Evolutionary conservation across 2,113 vertebrate genomes (phyloP).

Genomic region (Hymenochirus boettgeri): DNA sequence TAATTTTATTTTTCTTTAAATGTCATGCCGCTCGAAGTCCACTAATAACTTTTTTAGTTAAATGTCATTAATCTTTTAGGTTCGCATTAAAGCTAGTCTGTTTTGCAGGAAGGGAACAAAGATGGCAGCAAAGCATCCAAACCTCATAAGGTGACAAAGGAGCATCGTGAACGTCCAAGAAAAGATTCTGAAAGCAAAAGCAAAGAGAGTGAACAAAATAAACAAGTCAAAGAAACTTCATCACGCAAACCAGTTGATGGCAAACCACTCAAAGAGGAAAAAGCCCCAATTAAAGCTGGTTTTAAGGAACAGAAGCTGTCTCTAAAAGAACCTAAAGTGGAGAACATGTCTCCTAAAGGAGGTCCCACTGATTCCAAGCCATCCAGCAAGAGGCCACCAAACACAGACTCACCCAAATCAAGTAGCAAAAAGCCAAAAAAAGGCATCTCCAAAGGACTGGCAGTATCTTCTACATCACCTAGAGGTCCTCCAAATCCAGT

Average conservation of each 20-base stretch:
- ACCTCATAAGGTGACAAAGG: constrained; percentile 89
- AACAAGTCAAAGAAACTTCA: constrained; percentile 43
- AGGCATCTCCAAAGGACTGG: constrained; percentile 79
- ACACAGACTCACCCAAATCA: constrained; percentile 87
- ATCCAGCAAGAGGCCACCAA: constrained; percentile 83
- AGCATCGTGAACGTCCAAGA: constrained; percentile 86
- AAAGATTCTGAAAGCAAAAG: constrained; percentile 96
- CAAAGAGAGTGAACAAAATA: constrained; percentile 73
- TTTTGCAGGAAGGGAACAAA: constrained; percentile 64
- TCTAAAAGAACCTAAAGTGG: constrained; percentile 91
- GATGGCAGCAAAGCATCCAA: constrained; percentile 81
- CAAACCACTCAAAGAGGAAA: constrained; percentile 89
- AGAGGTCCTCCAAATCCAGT: constrained; percentile 51
- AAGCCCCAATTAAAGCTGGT: constrained; percentile 85
- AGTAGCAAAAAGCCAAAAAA: constrained; percentile 90
- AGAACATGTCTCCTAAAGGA: constrained; percentile 89
- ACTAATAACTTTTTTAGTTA: no score
- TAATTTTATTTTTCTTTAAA: no score
- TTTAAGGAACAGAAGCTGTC: constrained; percentile 97
- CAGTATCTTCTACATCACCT: constrained; percentile 55
- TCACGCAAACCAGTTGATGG: constrained; percentile 80
- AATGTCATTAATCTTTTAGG: no score
- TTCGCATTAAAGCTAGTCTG: no score
- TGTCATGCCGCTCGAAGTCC: no score
- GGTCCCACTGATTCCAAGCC: constrained; percentile 75